Evolutionary conservation across 2,797 vertebrate species (phyloP).

Genomic region (Capromys pilorides): DNA sequence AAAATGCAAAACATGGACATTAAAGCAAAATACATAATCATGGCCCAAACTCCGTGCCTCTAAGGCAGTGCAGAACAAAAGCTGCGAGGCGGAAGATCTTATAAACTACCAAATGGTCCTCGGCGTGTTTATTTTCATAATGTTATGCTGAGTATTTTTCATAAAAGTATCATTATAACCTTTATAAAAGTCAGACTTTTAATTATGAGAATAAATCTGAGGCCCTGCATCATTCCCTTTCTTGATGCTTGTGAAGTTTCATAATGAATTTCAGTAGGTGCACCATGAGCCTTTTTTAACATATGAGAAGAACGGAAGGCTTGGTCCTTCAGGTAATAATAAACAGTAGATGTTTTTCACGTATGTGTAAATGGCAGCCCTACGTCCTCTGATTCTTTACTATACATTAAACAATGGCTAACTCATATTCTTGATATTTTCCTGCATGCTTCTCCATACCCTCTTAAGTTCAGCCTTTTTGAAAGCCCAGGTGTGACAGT

Average conservation of each 20-base stretch:
- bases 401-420: not conserved
- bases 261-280: not conserved
- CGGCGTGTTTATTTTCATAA: not conserved
- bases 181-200: not conserved
- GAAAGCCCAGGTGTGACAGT: not conserved
- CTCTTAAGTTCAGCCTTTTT: not conserved
- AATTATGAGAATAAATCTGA: constrained; percentile 2
- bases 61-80: constrained; percentile 17
- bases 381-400: not conserved
- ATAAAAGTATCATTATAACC: not conserved
- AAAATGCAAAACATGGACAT: constrained; percentile 41
- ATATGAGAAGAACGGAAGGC: not conserved
- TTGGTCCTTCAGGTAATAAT: not conserved
- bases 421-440: not conserved
- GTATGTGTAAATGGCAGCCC: not conserved
- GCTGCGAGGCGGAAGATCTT: not conserved
- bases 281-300: not conserved
- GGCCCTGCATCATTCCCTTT: not conserved
- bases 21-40: not conserved
- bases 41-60: constrained; percentile 37
- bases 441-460: no score
- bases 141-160: not conserved
- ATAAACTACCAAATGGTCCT: not conserved
- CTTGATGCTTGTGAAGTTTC: not conserved
- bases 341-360: not conserved